Conservation (phyloP, 2,113 vertebrate genomes). For the Chionomys nivalis region DNA sequence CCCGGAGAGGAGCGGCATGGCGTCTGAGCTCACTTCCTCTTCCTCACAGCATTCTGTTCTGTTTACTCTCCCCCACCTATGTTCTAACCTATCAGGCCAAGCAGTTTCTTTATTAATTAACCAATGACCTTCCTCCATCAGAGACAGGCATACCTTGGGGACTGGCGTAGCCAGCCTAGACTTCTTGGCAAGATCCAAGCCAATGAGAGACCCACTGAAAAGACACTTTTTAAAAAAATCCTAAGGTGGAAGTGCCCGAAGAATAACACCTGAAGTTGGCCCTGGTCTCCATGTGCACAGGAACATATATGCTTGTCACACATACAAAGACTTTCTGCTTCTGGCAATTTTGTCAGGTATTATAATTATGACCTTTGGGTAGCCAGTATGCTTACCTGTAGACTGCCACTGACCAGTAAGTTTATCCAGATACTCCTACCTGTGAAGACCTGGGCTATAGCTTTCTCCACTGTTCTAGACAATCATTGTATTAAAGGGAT, state of each 20-base stretch:
- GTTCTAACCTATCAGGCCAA: no score
- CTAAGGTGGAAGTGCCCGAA: neutral
- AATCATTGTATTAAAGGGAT: slow-evolving; percentile 9
- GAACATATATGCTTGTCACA: slow-evolving; percentile 24
- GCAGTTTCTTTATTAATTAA: no score
- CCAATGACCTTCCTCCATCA: no score
- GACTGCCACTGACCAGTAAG: neutral
- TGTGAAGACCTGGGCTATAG: neutral
- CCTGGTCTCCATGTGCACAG: neutral
- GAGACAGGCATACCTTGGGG: neutral
- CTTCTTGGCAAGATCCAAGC: neutral
- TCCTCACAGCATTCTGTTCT: no score
- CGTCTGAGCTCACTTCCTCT: no score
- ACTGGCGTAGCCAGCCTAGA: neutral
- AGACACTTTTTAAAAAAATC: neutral
- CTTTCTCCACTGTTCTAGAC: neutral
- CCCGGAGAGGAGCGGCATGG: no score
- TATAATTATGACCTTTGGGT: neutral
- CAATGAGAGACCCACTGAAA: neutral
- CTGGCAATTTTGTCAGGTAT: slow-evolving; percentile 58
- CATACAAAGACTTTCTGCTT: slow-evolving; percentile 5
- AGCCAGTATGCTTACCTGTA: neutral
- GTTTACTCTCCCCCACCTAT: no score
- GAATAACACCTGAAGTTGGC: neutral
- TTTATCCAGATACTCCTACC: neutral